Conservation (phyloP, 1,140 invertebrate genomes). For the Achroia grisella region DNA sequence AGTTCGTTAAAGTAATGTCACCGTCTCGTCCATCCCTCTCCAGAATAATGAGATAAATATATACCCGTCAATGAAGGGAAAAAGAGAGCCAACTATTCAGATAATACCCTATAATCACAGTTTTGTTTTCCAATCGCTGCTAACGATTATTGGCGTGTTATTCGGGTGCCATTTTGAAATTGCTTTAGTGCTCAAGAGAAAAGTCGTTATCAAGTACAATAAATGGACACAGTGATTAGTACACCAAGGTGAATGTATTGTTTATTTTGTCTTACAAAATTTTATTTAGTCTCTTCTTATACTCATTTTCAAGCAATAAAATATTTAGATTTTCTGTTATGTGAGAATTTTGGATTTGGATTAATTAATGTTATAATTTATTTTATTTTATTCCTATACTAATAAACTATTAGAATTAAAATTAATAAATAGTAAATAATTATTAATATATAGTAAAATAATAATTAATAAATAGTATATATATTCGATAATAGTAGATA, state of each 20-base stretch:
- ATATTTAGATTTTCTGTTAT: no score
- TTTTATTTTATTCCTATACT: no score
- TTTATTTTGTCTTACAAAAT: neutral
- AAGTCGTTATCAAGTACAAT: slow-evolving; percentile 62
- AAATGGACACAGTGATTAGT: slow-evolving; percentile 49
- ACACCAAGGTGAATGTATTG: slow-evolving; percentile 14
- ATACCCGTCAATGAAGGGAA: slow-evolving; percentile 12
- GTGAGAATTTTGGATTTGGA: no score
- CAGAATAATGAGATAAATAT: slow-evolving; percentile 35
- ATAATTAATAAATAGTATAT: no score
- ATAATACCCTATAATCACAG: slow-evolving; percentile 73
- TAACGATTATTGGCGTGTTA: slow-evolving; percentile 75
- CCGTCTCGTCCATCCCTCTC: slow-evolving; percentile 49
- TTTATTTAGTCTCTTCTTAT: neutral
- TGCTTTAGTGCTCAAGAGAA: slow-evolving; percentile 56
- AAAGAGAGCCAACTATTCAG: slow-evolving; percentile 32
- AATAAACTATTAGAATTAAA: no score
- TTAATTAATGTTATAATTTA: no score
- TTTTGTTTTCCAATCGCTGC: slow-evolving; percentile 75
- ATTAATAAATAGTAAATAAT: no score
- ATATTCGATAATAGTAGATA: no score
- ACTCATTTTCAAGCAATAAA: neutral
- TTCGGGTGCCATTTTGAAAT: slow-evolving; percentile 69
- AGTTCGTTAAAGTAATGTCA: slow-evolving; percentile 71
- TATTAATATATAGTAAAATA: no score